Conservation (phyloP, 1,140 invertebrate species). For the Mercenaria mercenaria region DNA sequence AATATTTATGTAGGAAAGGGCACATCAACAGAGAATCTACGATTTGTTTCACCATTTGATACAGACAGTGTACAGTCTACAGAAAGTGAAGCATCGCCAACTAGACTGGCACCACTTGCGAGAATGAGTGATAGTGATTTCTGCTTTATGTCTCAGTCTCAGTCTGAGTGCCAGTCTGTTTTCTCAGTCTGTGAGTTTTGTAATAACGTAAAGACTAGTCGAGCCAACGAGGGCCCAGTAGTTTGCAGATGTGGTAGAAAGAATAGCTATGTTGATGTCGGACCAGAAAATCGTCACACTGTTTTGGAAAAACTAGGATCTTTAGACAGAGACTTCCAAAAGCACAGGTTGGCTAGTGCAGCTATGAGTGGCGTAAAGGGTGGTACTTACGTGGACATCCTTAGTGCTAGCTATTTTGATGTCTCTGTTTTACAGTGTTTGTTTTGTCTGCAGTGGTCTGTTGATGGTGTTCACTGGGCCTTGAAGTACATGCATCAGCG, state of each 20-base stretch:
- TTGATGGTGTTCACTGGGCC: slow-evolving; percentile 99
- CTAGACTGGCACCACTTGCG: slow-evolving; percentile 82
- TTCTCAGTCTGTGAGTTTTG: slow-evolving; percentile 85
- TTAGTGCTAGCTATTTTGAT: slow-evolving; percentile 95
- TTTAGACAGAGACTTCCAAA: slow-evolving; percentile 82
- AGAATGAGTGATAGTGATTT: slow-evolving; percentile 84
- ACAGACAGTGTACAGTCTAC: slow-evolving; percentile 57
- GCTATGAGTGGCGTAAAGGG: slow-evolving; percentile 78
- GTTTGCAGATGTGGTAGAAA: slow-evolving; percentile 81
- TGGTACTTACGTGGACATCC: slow-evolving; percentile 79
- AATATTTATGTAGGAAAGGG: slow-evolving; percentile 85
- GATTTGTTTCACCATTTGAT: slow-evolving; percentile 72
- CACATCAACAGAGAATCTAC: slow-evolving; percentile 83
- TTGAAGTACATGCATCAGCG: slow-evolving; percentile 91
- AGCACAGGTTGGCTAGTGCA: slow-evolving; percentile 82
- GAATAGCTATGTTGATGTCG: slow-evolving; percentile 77
- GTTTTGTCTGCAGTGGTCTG: slow-evolving; percentile 99
- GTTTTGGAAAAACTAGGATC: slow-evolving; percentile 76
- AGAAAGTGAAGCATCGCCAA: slow-evolving; percentile 66
- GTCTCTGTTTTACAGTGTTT: slow-evolving; percentile 97
- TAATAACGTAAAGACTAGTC: slow-evolving; percentile 80
- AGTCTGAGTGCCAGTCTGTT: slow-evolving; percentile 78
- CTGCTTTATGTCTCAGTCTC: slow-evolving; percentile 77
- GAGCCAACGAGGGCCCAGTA: slow-evolving; percentile 68
- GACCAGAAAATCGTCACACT: slow-evolving; percentile 75